These are phyloP conservation scores for Antheraea mylitta DNA, from an alignment of 1,140 invertebrate species.

Conservation along the genomic window DNA sequence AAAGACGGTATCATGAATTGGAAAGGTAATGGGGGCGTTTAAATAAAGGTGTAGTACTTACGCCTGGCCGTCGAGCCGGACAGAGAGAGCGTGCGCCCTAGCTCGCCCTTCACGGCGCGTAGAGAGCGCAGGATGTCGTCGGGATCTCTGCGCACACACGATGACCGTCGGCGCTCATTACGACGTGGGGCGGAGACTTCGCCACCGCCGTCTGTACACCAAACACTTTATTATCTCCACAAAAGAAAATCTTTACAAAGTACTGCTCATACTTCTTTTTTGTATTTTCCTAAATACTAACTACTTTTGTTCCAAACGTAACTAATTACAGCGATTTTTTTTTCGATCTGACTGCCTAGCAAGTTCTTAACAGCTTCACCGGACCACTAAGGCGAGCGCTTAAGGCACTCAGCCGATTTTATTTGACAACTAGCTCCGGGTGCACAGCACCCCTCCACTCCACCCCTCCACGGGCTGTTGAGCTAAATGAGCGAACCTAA, in stretches of 20 bases:
- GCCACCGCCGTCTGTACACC: conserved; percentile 32
- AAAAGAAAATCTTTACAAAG: background rate
- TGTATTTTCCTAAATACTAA: no score
- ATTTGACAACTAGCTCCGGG: no score
- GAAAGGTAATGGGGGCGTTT: background rate
- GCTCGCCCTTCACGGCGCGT: conserved; percentile 88
- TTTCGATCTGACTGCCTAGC: no score
- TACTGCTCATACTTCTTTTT: no score
- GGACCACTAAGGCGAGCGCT: no score
- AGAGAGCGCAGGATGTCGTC: conserved; percentile 89
- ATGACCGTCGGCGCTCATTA: conserved; percentile 86
- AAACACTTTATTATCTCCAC: background rate
- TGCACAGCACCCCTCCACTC: no score
- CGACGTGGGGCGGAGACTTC: conserved; percentile 57
- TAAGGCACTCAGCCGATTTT: no score
- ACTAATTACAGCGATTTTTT: no score
- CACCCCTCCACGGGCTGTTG: no score
- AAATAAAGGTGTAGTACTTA: conserved; percentile 43
- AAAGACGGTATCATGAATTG: background rate
- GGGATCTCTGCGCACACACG: conserved; percentile 87
- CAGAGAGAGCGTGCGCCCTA: conserved; percentile 88
- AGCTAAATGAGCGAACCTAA: no score
- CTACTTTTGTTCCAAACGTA: no score
- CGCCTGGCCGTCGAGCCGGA: conserved; percentile 78
- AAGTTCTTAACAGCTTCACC: no score